Conservation (phyloP, 2,113 vertebrate species). For the Ptyas mucosa region DNA sequence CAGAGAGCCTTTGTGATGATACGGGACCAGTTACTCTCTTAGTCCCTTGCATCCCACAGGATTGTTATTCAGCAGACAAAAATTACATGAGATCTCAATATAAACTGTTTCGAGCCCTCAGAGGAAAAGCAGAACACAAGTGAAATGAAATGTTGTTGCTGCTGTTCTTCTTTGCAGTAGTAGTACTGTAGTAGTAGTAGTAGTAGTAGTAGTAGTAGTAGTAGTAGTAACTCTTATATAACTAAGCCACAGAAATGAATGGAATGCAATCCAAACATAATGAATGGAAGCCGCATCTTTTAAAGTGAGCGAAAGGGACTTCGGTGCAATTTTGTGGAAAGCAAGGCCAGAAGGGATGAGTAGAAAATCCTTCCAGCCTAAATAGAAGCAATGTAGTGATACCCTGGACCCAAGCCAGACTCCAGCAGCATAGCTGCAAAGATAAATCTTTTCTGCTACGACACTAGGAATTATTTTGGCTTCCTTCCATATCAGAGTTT, state of each 20-base stretch:
- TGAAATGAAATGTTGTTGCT: not conserved
- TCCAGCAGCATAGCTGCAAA: not conserved
- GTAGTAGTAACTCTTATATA: not conserved
- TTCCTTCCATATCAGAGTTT: conserved; percentile 8
- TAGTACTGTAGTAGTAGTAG: not conserved
- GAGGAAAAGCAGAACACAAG: not conserved
- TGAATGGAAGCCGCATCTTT: not conserved
- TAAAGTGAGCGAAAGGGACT: not conserved
- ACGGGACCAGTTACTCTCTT: not conserved
- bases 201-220: not conserved
- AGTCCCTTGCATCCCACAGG: not conserved
- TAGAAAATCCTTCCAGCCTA: not conserved
- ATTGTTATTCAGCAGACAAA: not conserved
- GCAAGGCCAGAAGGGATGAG: not conserved
- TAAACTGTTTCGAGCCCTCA: not conserved
- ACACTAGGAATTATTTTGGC: conserved; percentile 6
- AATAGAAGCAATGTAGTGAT: not conserved
- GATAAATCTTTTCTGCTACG: conserved; percentile 1
- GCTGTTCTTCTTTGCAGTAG: not conserved
- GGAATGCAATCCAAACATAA: not conserved
- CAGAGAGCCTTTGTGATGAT: not conserved
- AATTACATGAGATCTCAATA: not conserved
- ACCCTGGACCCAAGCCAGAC: not conserved
- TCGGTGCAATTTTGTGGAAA: not conserved
- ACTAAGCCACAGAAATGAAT: not conserved